Evolutionary conservation across 2,797 vertebrate species (phyloP).

Genomic region (Acanthurus tractus): DNA sequence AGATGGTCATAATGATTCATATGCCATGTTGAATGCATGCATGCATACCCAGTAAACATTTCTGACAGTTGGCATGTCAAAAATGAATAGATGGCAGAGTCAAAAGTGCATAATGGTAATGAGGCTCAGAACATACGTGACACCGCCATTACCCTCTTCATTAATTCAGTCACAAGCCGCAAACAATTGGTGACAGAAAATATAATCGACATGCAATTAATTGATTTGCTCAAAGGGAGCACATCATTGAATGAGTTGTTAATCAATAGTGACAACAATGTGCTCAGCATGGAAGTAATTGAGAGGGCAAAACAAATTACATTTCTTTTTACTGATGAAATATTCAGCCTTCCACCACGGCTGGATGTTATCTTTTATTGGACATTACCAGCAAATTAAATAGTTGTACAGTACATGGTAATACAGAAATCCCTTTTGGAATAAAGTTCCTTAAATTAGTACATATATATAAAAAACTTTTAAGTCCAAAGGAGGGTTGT

Average conservation of each 20-base stretch:
- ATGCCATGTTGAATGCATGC: conserved; percentile 55
- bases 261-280: conserved; percentile 71
- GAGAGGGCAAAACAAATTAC: conserved; percentile 54
- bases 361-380: neutral
- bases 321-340: conserved; percentile 34
- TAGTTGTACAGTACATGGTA: neutral
- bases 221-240: conserved; percentile 54
- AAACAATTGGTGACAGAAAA: conserved; percentile 68
- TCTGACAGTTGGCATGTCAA: conserved; percentile 71
- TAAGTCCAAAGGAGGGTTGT: neutral
- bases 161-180: conserved; percentile 66
- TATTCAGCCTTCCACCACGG: conserved; percentile 12
- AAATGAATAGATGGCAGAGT: conserved; percentile 63
- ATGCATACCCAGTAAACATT: conserved; percentile 60
- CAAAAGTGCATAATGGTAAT: conserved; percentile 64
- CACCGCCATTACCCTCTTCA: conserved; percentile 66
- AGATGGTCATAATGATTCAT: conserved; percentile 69
- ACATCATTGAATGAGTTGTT: conserved; percentile 49
- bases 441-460: neutral
- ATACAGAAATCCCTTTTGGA: neutral
- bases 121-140: conserved; percentile 54
- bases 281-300: conserved; percentile 58
- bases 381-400: conserved; percentile 17
- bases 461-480: neutral
- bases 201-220: conserved; percentile 59